A percentile compares a stretch with the other conserved stretches of the same genome.
Conservation (phyloP, 2,113 vertebrate species). For the Acanthisitta chloris region DNA sequence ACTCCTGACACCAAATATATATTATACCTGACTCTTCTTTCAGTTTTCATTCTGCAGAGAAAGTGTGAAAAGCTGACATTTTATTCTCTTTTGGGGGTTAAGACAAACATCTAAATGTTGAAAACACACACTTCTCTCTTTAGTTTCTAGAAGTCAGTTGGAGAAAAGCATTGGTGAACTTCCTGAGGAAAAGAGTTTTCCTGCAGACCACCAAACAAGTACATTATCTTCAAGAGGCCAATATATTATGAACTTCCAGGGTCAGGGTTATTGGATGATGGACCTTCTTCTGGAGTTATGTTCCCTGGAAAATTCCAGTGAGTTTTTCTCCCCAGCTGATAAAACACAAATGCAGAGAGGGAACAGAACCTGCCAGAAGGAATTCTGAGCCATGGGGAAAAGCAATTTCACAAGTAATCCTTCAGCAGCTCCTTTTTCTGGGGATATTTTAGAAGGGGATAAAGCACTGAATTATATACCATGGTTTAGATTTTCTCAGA, state of each 20-base stretch:
- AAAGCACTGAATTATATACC: neutral
- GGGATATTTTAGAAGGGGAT: neutral
- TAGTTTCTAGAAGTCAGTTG: constrained; percentile 62
- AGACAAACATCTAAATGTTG: neutral
- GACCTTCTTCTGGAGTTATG: neutral
- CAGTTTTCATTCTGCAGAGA: neutral
- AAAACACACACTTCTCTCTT: neutral
- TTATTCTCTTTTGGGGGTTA: neutral
- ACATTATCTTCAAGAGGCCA: neutral
- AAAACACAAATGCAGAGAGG: constrained; percentile 68
- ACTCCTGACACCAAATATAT: neutral
- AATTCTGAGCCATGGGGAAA: constrained; percentile 16
- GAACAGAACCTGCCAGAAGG: constrained; percentile 68
- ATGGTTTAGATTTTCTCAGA: neutral
- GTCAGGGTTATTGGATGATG: neutral
- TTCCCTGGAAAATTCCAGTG: constrained; percentile 75
- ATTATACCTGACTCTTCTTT: neutral
- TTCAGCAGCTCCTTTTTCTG: neutral
- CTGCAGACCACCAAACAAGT: constrained; percentile 15
- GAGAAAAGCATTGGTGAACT: constrained; percentile 57
- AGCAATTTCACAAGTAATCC: constrained; percentile 4
- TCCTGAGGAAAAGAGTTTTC: constrained; percentile 57
- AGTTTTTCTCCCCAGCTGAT: constrained; percentile 77
- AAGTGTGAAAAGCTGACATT: neutral
- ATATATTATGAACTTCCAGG: neutral